Base-by-base conservation (phyloP, 1,140 invertebrate species). In the Eumeta japonica region DNA sequence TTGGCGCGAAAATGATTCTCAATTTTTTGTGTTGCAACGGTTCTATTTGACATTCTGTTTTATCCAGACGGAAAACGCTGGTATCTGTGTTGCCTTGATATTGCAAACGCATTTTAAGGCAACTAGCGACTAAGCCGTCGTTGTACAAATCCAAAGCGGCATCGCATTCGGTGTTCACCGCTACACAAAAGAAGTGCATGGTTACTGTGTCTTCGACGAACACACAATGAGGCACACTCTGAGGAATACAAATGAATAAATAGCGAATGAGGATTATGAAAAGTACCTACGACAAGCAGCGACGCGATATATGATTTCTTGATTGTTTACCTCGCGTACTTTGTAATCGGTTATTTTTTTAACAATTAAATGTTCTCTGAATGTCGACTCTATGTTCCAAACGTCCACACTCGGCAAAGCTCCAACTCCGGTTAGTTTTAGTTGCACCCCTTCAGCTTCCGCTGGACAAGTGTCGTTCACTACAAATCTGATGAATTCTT, bases 381-480 rank as follows among this genome's bases (percentile, higher is more conserved):
- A 74, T 2, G 70, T 74, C 2, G 54, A 63, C 36, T 74, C 66
- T 28, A 70, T 43, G 41, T 74, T 74, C 70, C 70, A 74, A 37
- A 74, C 58, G 35, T 74, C 70, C 31, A 74, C 43, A 16, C 55
- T 58, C 1, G 70, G 70, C 52, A 74, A 61, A 7, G 70, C 65
- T 31, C 70, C 70, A 16, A 62, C 70, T 2, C 70, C 70, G 4
- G 68, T 62, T 15, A 74, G 48, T 38, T 45, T 70, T 0, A 72
- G 50, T 1, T 66, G 70, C n/a, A 74, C 70, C 2, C 70, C 70
- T 24, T 58, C 41, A n/a, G 63, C 62, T 45, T 74, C 67, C 3
- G 67, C 62, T 3, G 70, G 70, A 33, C 66, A 70, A 12, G 66
- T 70, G 35, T 74, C 70, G 20, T 63, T 72, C 27, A 74, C 61